Base-by-base conservation (phyloP, 64 coral and sea anemone species). In the Montipora foliosa region DNA sequence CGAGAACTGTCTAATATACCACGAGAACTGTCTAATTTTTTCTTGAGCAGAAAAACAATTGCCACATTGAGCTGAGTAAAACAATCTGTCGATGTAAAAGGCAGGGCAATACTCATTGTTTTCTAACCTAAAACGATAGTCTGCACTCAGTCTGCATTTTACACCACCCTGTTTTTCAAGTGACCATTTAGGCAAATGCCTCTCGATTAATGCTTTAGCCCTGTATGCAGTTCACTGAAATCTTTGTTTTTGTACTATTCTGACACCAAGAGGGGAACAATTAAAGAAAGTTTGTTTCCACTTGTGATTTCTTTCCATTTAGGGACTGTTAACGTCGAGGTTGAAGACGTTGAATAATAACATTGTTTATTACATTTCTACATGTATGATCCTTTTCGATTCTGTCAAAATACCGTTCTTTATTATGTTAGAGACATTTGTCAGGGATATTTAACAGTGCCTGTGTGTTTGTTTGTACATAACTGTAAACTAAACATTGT, bases 391-490 rank as follows among this genome's bases (percentile, higher is more conserved):
- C 67, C 70, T 74, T 66, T 24, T 76, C 20, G 29, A 76, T 47
- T 76, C 25, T 76, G 46, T 76, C 44, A 47, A 45, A 76, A 47
- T 76, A 76, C 74, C 24, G 13, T 46, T 76, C 29, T 76, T 76
- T 76, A 13, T 76, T 76, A 76, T 47, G 5, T 57, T 7, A 57
- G 10, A 10, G 53, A 57, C 53, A 57, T 57, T 57, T 76, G 25
- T 5, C 74, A 76, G 74, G 74, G 11, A 76, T 76, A 76, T 76
- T 76, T 76, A 76, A 76, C 44, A 47, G 74, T 76, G 21, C 45
- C 29, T 76, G 74, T 6, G 46, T 76, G 74, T 76, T 76, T 76
- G 74, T 76, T 76, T 47, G 74, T 76, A 76, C 74, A 76, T 76
- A 76, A 8, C 29, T 76, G 74, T 47, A 47, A 10, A 47, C 44